Percentiles rank a stretch among this genome's conserved stretches.
Evolutionary conservation across 2,113 vertebrate genomes (phyloP).

Genomic region (Potamarius usumacintae): DNA sequence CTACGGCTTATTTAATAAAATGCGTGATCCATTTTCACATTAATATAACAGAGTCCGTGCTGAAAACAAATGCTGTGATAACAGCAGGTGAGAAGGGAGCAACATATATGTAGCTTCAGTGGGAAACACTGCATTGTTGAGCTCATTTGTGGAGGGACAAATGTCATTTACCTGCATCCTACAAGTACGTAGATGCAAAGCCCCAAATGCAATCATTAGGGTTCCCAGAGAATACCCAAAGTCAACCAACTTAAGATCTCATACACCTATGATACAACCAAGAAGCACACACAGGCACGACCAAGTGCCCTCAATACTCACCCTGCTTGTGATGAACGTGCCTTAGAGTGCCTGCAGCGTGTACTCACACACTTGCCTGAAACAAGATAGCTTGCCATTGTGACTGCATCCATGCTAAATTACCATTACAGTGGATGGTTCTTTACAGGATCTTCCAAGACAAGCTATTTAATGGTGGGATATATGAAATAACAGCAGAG

Average conservation of each 20-base stretch:
- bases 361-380: background rate
- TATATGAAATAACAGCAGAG: background rate
- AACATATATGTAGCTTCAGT: background rate
- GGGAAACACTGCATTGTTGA: background rate
- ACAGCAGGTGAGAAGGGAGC: background rate
- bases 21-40: background rate
- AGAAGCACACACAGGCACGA: background rate
- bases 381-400: background rate
- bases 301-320: constrained; percentile 1
- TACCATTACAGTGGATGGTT: constrained; percentile 15
- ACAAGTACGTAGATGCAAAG: background rate
- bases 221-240: background rate
- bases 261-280: background rate
- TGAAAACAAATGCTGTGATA: background rate
- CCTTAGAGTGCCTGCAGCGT: constrained; percentile 7
- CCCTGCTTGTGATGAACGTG: background rate
- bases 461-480: background rate
- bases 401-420: constrained; percentile 23
- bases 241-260: background rate
- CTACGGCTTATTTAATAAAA: background rate
- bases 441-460: background rate
- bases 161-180: background rate
- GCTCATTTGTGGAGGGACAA: background rate
- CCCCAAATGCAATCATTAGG: background rate
- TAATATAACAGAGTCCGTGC: background rate